Evolutionary conservation across 2,888 invertebrate genomes (phyloP), one percentile per base, ranked within the genome.

Genomic region (Coelinius sp.): DNA sequence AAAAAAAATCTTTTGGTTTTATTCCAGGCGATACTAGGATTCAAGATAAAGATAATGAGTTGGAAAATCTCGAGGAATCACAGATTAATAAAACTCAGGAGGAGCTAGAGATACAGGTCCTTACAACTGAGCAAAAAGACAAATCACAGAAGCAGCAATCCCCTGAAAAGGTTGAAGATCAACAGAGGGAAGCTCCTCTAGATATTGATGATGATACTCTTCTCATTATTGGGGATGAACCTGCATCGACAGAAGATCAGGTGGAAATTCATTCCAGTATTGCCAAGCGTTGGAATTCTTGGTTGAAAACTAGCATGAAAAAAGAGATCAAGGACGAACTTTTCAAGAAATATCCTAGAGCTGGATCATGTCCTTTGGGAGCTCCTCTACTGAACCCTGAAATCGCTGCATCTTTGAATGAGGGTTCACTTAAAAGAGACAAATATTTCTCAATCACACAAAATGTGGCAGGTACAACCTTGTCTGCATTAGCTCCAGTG

Each of bases 401-500:
- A 8, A 31, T 62, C 12, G 4, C 8, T 2, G 20, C 38, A 20
- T 22, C 20, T 2, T 12, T 62, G 4, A 35, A 62, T 7, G 62
- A 62, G 12, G 38, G 20, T 1, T 10, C 62, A 12, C 6, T 38
- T 2, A 38, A 62, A 38, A 62, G 38, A 22, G 62, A 62, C 35
- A 62, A 38, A 31, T 49, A 66, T 20, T 66, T 27, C 22, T 31
- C 22, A n/a, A 27, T 31, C 35, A 52, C 35, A 8, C 66, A 66
- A 20, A 64, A 68, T 22, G 31, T 65, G 17, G 56, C 24, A 17
- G 73, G 68, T 17, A 41, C 66, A 10, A 66, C 69, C 6, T 35
- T 72, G n/a, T 63, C 53, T 6, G 72, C 72, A 0, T 31, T 56
- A 35, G 56, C 44, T 2, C 41, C 68, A 14, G 72, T 44, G 20